Conservation (phyloP, 2,113 vertebrate species). For the Anser cygnoides region DNA sequence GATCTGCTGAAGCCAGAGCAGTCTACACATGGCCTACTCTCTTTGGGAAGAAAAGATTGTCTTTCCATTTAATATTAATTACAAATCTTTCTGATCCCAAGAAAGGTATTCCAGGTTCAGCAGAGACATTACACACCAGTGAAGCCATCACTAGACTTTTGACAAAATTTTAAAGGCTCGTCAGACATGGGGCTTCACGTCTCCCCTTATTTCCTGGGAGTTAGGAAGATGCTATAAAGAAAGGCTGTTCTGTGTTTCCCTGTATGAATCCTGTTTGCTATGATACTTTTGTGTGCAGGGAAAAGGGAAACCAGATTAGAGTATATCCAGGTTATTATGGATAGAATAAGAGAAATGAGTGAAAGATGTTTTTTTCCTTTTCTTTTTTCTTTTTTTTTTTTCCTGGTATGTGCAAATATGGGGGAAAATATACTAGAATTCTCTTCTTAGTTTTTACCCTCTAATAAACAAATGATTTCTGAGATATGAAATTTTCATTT, state of each 20-base stretch:
- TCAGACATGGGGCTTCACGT: background rate
- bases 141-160: background rate
- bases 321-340: background rate
- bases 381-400: background rate
- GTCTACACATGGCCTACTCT: background rate
- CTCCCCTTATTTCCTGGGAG: background rate
- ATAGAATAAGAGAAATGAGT: background rate
- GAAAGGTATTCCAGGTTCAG: background rate
- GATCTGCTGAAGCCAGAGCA: background rate
- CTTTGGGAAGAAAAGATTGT: background rate
- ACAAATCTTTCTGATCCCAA: background rate
- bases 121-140: background rate
- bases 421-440: background rate
- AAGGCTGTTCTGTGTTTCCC: background rate
- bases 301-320: background rate
- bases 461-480: background rate
- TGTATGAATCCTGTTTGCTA: background rate
- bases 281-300: background rate
- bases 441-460: background rate
- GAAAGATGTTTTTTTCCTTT: background rate
- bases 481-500: background rate
- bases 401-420: background rate
- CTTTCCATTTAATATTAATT: background rate
- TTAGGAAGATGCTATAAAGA: background rate
- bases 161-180: background rate